These are phyloP conservation scores for Leucophenga maculata DNA, from an alignment of 2,888 invertebrate genomes.

Conservation along the genomic window DNA sequence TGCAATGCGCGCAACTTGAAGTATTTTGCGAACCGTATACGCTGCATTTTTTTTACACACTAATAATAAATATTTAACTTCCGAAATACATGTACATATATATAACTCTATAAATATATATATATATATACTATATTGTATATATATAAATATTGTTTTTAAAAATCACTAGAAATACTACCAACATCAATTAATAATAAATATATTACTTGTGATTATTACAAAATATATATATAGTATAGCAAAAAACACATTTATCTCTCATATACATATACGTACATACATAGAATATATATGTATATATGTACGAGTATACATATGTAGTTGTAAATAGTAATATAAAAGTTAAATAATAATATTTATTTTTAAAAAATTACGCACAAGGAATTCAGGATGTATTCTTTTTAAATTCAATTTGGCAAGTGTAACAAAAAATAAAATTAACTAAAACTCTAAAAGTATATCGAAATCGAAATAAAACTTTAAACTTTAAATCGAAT, in stretches of 20 bases:
- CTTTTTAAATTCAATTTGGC: not conserved
- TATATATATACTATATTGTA: slow-evolving; percentile 24
- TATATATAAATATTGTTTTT: slow-evolving; percentile 32
- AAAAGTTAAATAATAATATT: not conserved
- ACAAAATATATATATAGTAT: slow-evolving; percentile 44
- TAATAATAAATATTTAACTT: not conserved
- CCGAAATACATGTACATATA: slow-evolving; percentile 7
- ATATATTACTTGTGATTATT: slow-evolving; percentile 54
- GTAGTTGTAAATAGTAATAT: not conserved
- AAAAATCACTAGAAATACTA: slow-evolving; percentile 56
- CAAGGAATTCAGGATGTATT: not conserved
- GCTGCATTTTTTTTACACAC: not conserved
- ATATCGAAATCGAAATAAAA: no score
- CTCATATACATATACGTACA: slow-evolving; percentile 39
- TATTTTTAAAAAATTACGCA: slow-evolving; percentile 16
- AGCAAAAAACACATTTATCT: slow-evolving; percentile 61
- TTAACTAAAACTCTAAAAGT: not conserved
- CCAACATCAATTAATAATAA: slow-evolving; percentile 57
- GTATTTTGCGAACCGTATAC: no score
- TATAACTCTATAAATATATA: not conserved
- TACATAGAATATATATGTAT: slow-evolving; percentile 13
- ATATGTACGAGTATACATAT: not conserved
- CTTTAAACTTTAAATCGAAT: not conserved
- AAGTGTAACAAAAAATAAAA: not conserved
- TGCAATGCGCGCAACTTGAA: not conserved